Evolutionary conservation across 2,797 vertebrate genomes (phyloP).

Genomic region (Loriculus beryllinus): DNA sequence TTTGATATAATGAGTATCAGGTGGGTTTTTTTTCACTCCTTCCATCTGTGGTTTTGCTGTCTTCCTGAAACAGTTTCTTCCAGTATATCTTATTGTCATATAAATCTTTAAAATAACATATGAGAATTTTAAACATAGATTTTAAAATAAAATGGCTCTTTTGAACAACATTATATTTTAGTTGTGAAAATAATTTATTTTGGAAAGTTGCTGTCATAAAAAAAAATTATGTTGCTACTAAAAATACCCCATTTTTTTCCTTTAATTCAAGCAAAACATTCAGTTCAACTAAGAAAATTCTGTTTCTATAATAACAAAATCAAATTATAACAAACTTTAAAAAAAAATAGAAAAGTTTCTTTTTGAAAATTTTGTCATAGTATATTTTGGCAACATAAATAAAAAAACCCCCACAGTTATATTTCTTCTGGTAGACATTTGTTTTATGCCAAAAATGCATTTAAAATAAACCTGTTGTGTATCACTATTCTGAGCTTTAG

Average conservation of each 20-base stretch:
- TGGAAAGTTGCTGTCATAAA: background rate
- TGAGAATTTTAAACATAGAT: background rate
- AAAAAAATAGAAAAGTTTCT: background rate
- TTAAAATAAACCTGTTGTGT: background rate
- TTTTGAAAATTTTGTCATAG: background rate
- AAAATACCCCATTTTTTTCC: fast-evolving
- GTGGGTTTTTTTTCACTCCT: fast-evolving
- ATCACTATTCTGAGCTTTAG: background rate
- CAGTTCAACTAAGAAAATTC: background rate
- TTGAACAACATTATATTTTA: background rate
- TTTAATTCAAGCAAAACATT: background rate
- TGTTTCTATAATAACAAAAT: background rate
- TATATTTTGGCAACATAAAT: background rate
- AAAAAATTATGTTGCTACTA: background rate
- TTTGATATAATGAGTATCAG: background rate
- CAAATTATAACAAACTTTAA: background rate
- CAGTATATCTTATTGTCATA: background rate
- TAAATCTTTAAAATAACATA: background rate
- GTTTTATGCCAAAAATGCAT: background rate
- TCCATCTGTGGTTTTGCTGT: background rate
- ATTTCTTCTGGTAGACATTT: background rate
- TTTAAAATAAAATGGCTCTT: background rate
- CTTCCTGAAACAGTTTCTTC: background rate
- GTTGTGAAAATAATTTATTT: background rate
- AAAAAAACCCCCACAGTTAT: background rate